Percentiles rank a stretch among this genome's conserved stretches.
These are phyloP conservation scores for Morus bassanus DNA, from an alignment of 2,797 vertebrate genomes.

Conservation along the genomic window DNA sequence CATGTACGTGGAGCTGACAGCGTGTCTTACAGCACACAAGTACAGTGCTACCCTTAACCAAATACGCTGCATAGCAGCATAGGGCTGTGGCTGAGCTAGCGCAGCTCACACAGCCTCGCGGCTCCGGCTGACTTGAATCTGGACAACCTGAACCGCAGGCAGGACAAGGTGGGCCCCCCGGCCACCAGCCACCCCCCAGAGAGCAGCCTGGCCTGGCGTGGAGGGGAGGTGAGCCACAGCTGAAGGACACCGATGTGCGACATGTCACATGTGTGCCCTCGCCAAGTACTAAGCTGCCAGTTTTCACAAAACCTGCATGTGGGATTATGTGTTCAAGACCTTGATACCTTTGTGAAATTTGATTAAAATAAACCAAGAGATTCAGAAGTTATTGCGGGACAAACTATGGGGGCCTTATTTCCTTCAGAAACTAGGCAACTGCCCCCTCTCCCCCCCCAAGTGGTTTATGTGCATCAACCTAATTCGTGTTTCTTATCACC, in stretches of 20 bases:
- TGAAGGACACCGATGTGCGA: not conserved
- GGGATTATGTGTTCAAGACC: not conserved
- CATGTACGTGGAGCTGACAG: not conserved
- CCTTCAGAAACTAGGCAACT: not conserved
- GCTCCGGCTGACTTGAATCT: not conserved
- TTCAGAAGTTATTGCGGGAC: not conserved
- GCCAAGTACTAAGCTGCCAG: not conserved
- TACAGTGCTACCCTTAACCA: rapidly evolving
- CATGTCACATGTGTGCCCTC: not conserved
- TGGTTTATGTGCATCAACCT: not conserved
- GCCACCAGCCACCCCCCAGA: not conserved
- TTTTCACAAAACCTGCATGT: not conserved
- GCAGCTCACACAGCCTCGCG: not conserved
- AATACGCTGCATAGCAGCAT: not conserved
- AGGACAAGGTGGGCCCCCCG: not conserved
- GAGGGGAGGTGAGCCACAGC: not conserved
- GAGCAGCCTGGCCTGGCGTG: not conserved
- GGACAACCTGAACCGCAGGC: not conserved
- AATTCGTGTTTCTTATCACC: not conserved
- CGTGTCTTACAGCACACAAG: not conserved
- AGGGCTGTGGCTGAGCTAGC: not conserved
- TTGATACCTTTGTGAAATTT: not conserved
- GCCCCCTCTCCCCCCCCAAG: too few relatives aligned
- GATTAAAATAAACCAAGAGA: not conserved
- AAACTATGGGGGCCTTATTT: not conserved